Base-by-base conservation (phyloP, 2,113 vertebrate species). In the Anseranas semipalmata region DNA sequence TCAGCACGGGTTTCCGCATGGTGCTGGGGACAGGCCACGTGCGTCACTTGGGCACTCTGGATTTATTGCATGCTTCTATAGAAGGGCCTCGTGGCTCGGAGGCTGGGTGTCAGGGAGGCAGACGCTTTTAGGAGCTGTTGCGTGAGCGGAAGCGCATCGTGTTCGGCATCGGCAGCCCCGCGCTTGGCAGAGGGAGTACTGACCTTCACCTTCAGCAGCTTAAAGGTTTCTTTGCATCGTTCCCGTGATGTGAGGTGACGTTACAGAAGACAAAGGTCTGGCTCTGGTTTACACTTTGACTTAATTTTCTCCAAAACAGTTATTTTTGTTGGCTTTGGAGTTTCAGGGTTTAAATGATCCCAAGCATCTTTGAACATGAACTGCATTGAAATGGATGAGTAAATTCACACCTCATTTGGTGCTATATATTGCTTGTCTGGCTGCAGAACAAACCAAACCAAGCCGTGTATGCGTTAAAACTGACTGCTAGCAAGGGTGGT, bases 21-120 rank as follows among this genome's bases (percentile, higher is more conserved):
- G 25, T 79, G 18, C 71, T 45, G 53, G 15, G n/a, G 19, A 30
- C 2, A 1, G 33, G n/a, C 46, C 5, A 7, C 3, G 0, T 3
- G 53, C 0, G 0, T 43, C 15, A 9, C 52, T 59, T 0, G 1
- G 68, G 41, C 11, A 2, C 39, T 53, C 45, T 5, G 39, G 45
- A 8, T 75, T 76, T 33, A 4, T 39, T 35, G 10, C 1, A 1
- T 1, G 9, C 16, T n/a, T 59, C 50, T 48, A 10, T 0, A 0
- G 30, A 24, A 63, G 20, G 22, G 37, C 55, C 14, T 76, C 0
- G 0, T 1, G 15, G 21, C 39, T 76, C 2, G 0, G 67, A 37
- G 68, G n/a, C 25, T 55, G 52, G 32, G 9, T 1, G 4, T 19
- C 1, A 1, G 0, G 2, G 56, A 33, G 25, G 20, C 39, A 48